Evolutionary conservation across 64 coral and sea anemone genomes (phyloP), one percentile per base, ranked within the genome.

Genomic region (Cladopsammia gracilis): DNA sequence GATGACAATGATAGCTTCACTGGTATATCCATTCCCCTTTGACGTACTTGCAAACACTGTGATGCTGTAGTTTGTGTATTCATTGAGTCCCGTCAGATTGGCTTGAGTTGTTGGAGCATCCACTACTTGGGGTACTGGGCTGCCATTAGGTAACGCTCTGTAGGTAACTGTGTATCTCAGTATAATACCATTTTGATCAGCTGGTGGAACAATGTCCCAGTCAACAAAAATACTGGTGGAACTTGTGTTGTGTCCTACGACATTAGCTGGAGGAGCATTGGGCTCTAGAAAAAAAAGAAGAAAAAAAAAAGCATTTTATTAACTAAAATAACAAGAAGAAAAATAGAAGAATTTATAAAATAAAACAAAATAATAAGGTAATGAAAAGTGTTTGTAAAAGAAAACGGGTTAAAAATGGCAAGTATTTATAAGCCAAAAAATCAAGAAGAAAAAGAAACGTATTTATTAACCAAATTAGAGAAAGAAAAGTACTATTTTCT

Each of bases 171-270:
- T n/a, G 23, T 82, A 82, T 64, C 11, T 46, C 25, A 58, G 12
- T 25, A 82, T 82, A 42, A 82, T 59, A 45, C 78, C 78, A 82
- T 82, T 82, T 59, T 82, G 78, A 45, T 82, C 58, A 59, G 14
- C 12, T 62, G 23, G 1, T 45, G 58, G 58, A 16, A 82, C 78
- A 7, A 20, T 26, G 18, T 18, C 42, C 78, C 78, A 82, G 5
- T 3, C 0, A 34, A 82, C 58, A 5, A 62, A 82, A 20, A 82
- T 82, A 16, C 78, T 82, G 12, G 57, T 82, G 44, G 78, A 64
- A 14, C 13, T 82, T 4, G 13, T 45, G 14, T 58, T 58, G 3
- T 45, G 5, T 82, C 26, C 26, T 9, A 0, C 6, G 12, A 82
- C 14, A 62, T 82, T 82, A 43, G 3, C 5, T 42, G 78, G 78